These are phyloP conservation scores for Himantopus leucocephalus DNA, from an alignment of 2,113 vertebrate species.

Conservation along the genomic window DNA sequence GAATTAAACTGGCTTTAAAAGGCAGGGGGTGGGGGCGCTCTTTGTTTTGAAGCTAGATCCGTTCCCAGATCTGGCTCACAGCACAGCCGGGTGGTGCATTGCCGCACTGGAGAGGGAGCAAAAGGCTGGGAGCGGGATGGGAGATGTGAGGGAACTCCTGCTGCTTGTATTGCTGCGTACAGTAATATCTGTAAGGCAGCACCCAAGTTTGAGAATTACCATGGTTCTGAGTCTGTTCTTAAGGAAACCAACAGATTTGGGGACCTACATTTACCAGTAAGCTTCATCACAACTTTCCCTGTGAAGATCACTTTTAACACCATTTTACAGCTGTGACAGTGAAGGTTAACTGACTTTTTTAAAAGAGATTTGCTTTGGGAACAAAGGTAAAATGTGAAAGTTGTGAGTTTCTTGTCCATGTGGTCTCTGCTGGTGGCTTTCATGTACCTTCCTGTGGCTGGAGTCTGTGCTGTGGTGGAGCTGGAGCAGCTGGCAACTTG, in stretches of 20 bases:
- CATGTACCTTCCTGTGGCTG: background rate
- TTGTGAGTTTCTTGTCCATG: background rate
- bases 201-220: background rate
- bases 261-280: background rate
- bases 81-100: background rate
- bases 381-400: background rate
- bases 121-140: background rate
- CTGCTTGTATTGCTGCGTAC: accelerated
- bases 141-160: background rate
- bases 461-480: background rate
- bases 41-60: background rate
- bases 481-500: background rate
- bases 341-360: background rate
- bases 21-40: too few species aligned
- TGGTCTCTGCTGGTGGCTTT: background rate
- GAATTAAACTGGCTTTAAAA: background rate
- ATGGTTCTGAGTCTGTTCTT: background rate
- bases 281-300: background rate
- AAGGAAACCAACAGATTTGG: background rate
- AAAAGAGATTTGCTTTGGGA: background rate
- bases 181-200: background rate
- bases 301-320: background rate
- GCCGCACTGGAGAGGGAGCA: background rate
- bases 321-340: background rate
- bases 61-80: background rate